Percentiles rank a stretch among this genome's conserved stretches.
These are phyloP conservation scores for Globodera rostochiensis DNA, from an alignment of 1,140 invertebrate species.

Conservation along the genomic window DNA sequence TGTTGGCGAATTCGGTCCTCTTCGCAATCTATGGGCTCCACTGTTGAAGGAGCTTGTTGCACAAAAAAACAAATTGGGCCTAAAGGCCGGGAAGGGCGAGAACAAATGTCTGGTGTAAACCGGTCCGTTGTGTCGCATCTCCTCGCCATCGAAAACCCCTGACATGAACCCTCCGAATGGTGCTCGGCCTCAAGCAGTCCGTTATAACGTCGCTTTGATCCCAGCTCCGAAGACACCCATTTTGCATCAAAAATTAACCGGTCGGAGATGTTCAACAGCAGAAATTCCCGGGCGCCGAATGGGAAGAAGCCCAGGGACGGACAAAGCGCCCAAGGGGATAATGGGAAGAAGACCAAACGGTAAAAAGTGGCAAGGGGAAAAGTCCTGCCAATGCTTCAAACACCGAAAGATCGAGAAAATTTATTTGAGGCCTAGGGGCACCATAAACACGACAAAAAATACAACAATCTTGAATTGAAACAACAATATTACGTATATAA, in stretches of 20 bases:
- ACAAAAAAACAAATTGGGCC: not conserved
- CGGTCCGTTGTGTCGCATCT: not conserved
- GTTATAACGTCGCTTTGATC: no score
- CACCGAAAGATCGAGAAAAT: no score
- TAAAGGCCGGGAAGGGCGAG: not conserved
- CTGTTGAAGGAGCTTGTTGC: not conserved
- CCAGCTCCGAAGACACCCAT: no score
- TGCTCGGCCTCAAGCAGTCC: not conserved
- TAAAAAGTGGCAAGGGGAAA: no score
- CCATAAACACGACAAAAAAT: no score
- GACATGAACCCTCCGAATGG: not conserved
- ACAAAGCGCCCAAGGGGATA: no score
- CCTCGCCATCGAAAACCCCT: not conserved
- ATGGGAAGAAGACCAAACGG: no score
- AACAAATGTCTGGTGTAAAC: not conserved
- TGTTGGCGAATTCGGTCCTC: not conserved
- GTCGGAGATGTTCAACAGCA: not conserved
- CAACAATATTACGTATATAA: no score
- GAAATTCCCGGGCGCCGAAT: not conserved
- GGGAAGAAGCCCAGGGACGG: not conserved
- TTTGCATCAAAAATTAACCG: no score
- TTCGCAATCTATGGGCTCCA: not conserved
- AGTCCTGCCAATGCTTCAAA: no score
- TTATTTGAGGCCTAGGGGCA: no score
- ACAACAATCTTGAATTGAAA: no score